Evolutionary conservation across 2,797 vertebrate species (phyloP), one percentile per base, ranked within the genome.

Genomic region (Momotus momota): DNA sequence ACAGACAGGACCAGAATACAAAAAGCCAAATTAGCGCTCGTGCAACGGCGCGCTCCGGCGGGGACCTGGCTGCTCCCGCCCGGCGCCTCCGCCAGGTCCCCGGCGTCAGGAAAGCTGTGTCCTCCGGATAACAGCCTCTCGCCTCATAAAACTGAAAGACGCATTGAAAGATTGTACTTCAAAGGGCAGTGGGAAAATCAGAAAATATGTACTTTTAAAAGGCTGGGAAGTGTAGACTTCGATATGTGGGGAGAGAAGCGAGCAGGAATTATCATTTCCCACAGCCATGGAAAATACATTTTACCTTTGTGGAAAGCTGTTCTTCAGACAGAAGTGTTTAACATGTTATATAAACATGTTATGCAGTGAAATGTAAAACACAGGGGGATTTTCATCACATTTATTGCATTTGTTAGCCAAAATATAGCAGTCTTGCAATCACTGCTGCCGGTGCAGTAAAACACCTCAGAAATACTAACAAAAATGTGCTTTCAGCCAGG

Each of bases 1-100:
- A 98, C 88, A 97, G 98, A 97, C 97, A 97, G 98, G 98, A 98
- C 96, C 93, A 97, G 98, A 98, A 98, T 98, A 98, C 96, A 97
- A 97, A 98, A 97, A 86, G 94, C 93, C 94, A 88, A 97, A 98
- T 98, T 97, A 98, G 96, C 35, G 46, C 91, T 93, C 65, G 6
- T 5, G 7, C 81, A 86, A 85, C 8, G 26, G 85, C 46, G 15
- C 5, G 14, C 19, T 73, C 95, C 21, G n/a, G 70, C 38, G 71
- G 67, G 40, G 74, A 94, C 62, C 67, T 71, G 94, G 87, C 46
- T 83, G 67, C 62, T 90, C 90, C 89, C 3, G 2, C 29, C 61
- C 85, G 18, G 69, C 2, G 22, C 86, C 51, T 74, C 75, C 48
- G 64, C 92, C 75, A 83, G 86, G 25, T 62, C 64, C 77, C 62